Evolutionary conservation across 2,113 vertebrate species (phyloP).

Genomic region (Halichoeres trimaculatus): DNA sequence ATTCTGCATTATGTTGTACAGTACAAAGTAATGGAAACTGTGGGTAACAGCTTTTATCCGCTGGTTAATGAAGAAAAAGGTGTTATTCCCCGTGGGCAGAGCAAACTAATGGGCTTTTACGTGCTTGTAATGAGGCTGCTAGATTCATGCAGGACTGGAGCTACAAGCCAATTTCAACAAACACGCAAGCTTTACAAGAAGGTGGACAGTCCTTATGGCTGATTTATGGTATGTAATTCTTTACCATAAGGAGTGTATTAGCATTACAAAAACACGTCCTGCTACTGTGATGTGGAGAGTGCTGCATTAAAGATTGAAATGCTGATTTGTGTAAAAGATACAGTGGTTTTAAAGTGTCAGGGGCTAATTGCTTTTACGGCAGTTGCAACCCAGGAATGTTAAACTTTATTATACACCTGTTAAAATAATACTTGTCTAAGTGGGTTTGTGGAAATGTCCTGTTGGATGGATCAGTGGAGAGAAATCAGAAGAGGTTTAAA

Average conservation of each 20-base stretch:
- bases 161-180: conserved; percentile 52
- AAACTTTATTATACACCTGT: conserved; percentile 54
- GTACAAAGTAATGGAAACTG: conserved; percentile 56
- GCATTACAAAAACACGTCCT: conserved; percentile 7
- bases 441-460: conserved; percentile 24
- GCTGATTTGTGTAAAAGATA: conserved; percentile 32
- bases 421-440: conserved; percentile 34
- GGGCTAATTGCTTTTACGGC: conserved; percentile 52
- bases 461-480: conserved; percentile 15
- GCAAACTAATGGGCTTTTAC: conserved; percentile 67
- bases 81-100: conserved; percentile 65
- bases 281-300: conserved; percentile 31
- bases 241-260: conserved; percentile 50
- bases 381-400: conserved; percentile 43
- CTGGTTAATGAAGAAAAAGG: conserved; percentile 72
- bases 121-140: conserved; percentile 72
- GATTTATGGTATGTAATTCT: conserved; percentile 45
- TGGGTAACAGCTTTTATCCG: conserved; percentile 54
- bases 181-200: conserved; percentile 44
- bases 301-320: conserved; percentile 24
- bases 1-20: conserved; percentile 28
- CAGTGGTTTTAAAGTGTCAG: conserved; percentile 17
- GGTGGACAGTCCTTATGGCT: conserved; percentile 20
- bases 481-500: conserved; percentile 10
- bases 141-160: conserved; percentile 45